phyloP scores from a whole-genome alignment of 1,140 invertebrate species.

The Drosophila orosa region DNA sequence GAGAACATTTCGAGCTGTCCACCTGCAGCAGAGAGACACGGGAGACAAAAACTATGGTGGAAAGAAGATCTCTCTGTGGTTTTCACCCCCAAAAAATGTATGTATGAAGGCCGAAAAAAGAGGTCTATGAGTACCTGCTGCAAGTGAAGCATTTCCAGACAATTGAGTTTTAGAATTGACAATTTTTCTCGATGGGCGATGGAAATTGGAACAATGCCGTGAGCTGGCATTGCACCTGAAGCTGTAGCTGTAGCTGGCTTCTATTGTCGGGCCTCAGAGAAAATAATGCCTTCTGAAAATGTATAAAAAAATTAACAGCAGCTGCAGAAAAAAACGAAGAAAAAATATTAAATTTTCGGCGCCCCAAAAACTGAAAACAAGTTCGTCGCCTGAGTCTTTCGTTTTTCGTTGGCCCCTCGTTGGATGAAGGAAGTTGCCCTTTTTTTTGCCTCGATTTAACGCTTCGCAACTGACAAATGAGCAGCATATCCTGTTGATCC shows the following conservation, averaged over 20 bases:
- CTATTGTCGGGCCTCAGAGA: constrained; percentile 56
- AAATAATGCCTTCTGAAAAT: constrained; percentile 69
- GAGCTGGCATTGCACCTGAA: constrained; percentile 60
- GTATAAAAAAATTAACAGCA: constrained; percentile 59
- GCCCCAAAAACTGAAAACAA: constrained; percentile 66
- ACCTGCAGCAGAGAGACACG: constrained; percentile 62
- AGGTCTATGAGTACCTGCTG: constrained; percentile 48
- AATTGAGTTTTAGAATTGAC: constrained; percentile 78
- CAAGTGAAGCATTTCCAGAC: constrained; percentile 64
- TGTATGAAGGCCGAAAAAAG: constrained; percentile 28
- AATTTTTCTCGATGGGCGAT: constrained; percentile 47
- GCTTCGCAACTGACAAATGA: constrained; percentile 78
- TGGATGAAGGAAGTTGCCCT: constrained; percentile 33
- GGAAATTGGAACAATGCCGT: constrained; percentile 65
- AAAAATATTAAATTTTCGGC: constrained; percentile 46
- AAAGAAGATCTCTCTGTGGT: constrained; percentile 75
- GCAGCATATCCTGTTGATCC: constrained; percentile 80
- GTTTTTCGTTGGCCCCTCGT: constrained; percentile 30
- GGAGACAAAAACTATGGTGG: constrained; percentile 43
- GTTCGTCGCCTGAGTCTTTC: constrained; percentile 77
- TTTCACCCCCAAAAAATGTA: constrained; percentile 55
- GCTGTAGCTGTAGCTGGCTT: constrained; percentile 39
- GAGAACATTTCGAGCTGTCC: constrained; percentile 71
- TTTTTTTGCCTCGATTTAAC: constrained; percentile 53
- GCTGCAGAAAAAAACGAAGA: constrained; percentile 65